Evolutionary conservation across 2,888 invertebrate genomes (phyloP), one percentile per base, ranked within the genome.

Genomic region (Masnerella sp.): DNA sequence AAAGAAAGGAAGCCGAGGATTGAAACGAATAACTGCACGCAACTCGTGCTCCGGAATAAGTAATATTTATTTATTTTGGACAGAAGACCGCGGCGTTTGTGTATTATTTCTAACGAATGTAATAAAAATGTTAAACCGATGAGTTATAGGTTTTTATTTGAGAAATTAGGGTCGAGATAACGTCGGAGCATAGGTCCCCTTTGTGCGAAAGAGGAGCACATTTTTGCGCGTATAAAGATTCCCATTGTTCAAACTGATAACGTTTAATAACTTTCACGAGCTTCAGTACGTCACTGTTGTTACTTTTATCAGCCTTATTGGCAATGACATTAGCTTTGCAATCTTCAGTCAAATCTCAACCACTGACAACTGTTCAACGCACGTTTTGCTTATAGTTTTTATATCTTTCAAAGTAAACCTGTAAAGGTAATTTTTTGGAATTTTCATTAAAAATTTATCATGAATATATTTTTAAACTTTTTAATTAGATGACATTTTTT

Each of bases 61-160:
- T 76, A 79, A 78, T 79, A 74, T 78, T 78, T 80, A 81, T 81
- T 82, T 82, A 82, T 82, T 82, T 81, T 79, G 79, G 78, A 80
- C 77, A 76, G 77, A 72, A 77, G 77, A 80, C 79, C 71, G 77
- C 78, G 74, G 76, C 79, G 79, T 85, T 85, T 84, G 84, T 86
- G 85, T 84, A 86, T 86, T 83, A 84, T 86, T 85, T 85, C 82
- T 83, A 83, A 84, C 84, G 82, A 85, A 84, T 85, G 83, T 84
- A 86, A 85, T 85, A 86, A 86, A 86, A 22, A 82, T 81, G 82
- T 82, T 82, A 78, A 82, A 83, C 79, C 80, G 67, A 69, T 2
- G 28, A 7, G 8, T 54, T 32, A 38, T 59, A 59, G 14, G 12
- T 15, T 28, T 45, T 8, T 9, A 25, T 4, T 9, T 11, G 4